Evolutionary conservation across 2,888 invertebrate genomes (phyloP).

Genomic region (Patella pellucida): DNA sequence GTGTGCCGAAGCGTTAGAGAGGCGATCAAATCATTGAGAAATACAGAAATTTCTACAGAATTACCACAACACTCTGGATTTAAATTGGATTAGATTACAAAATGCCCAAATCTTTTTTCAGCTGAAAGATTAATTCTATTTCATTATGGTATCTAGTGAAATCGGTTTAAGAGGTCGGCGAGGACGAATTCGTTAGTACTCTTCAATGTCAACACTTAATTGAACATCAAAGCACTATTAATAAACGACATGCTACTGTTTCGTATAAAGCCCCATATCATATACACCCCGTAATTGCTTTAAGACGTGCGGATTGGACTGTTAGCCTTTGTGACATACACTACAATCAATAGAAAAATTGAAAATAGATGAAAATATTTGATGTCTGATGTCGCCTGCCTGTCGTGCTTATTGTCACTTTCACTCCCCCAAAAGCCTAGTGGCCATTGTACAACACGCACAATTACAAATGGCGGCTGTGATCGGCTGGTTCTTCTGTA

Average conservation of each 20-base stretch:
- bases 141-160: too few species aligned
- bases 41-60: too few species aligned
- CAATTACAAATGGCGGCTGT: background rate
- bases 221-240: slow-evolving; percentile 2
- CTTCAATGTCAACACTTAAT: background rate
- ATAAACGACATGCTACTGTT: slow-evolving; percentile 1
- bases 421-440: background rate
- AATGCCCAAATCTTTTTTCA: too few species aligned
- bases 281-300: slow-evolving; percentile 10
- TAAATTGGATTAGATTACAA: too few species aligned
- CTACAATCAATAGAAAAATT: background rate
- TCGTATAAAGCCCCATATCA: background rate
- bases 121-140: too few species aligned
- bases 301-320: background rate
- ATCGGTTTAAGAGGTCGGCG: background rate
- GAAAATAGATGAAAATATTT: slow-evolving; percentile 7
- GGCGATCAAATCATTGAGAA: too few species aligned
- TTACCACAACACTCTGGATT: too few species aligned
- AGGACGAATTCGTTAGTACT: background rate
- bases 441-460: background rate
- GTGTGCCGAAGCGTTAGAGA: too few species aligned
- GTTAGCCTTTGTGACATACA: background rate
- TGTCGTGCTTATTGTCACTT: slow-evolving; percentile 1
- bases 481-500: background rate
- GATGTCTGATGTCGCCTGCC: background rate